These are phyloP conservation scores for Balaeniceps rex DNA, from an alignment of 2,113 vertebrate genomes.

Conservation along the genomic window DNA sequence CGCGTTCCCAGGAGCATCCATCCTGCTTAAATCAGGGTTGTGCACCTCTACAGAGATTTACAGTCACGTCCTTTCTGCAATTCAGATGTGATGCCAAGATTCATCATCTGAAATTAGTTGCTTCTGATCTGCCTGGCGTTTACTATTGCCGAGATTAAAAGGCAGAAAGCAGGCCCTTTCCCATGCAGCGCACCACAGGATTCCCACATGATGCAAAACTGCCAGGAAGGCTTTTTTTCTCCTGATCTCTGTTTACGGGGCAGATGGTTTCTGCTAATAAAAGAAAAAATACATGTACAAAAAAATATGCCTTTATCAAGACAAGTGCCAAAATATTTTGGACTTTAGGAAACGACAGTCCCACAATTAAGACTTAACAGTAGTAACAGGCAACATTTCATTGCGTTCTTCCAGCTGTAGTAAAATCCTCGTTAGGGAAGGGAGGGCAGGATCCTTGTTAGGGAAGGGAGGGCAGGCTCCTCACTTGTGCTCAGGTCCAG, in stretches of 20 bases:
- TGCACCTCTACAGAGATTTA: neutral
- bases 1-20: neutral
- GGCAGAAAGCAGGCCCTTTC: constrained; percentile 17
- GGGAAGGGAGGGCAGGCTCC: neutral
- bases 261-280: constrained; percentile 59
- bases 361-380: constrained; percentile 27
- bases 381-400: neutral
- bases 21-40: neutral
- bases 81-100: neutral
- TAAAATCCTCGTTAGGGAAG: neutral
- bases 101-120: constrained; percentile 25
- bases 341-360: neutral
- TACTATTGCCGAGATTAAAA: neutral
- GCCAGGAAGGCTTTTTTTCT: constrained; percentile 30
- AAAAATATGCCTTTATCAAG: constrained; percentile 15
- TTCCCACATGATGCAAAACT: constrained; percentile 17
- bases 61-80: neutral
- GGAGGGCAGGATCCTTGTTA: neutral
- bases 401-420: neutral
- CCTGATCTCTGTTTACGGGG: constrained; percentile 49
- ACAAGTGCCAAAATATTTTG: constrained; percentile 58
- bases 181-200: neutral
- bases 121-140: constrained; percentile 5
- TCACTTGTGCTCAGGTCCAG: neutral
- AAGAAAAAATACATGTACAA: neutral